Evolutionary conservation across 1,140 invertebrate species (phyloP).

Genomic region (Carposina sasakii): DNA sequence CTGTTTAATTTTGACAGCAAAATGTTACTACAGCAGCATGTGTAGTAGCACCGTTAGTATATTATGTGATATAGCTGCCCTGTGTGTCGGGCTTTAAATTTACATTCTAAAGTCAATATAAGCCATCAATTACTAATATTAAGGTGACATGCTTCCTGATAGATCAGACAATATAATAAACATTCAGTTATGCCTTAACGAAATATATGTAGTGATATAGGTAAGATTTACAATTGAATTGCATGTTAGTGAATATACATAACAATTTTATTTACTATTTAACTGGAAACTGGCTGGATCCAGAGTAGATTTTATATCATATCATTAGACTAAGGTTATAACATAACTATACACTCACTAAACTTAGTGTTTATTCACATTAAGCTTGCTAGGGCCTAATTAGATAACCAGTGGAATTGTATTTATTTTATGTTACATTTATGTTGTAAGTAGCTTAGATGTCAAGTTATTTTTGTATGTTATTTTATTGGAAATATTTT

Average conservation of each 20-base stretch:
- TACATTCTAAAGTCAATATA: conserved; percentile 41
- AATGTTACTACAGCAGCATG: no score
- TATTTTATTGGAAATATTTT: neutral
- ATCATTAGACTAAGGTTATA: conserved; percentile 60
- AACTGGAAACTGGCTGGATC: conserved; percentile 44
- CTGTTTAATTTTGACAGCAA: no score
- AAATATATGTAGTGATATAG: conserved; percentile 62
- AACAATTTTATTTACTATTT: conserved; percentile 35
- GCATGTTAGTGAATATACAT: conserved; percentile 49
- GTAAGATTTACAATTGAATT: conserved; percentile 51
- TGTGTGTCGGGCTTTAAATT: no score
- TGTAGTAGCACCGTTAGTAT: no score
- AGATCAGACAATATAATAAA: conserved; percentile 68
- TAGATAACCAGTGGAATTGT: neutral
- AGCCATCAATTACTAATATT: conserved; percentile 62
- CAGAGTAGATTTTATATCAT: conserved; percentile 67
- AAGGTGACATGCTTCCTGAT: conserved; percentile 69
- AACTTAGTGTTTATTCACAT: conserved; percentile 25
- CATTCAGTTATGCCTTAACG: conserved; percentile 61
- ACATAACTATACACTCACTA: no score
- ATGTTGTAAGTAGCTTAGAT: no score
- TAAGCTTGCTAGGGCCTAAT: conserved; percentile 12
- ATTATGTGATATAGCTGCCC: no score
- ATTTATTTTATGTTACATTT: conserved; percentile 9
- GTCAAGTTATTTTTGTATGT: no score